phyloP scores from a whole-genome alignment of 2,888 invertebrate species.

The Scaeva pyrastri region DNA sequence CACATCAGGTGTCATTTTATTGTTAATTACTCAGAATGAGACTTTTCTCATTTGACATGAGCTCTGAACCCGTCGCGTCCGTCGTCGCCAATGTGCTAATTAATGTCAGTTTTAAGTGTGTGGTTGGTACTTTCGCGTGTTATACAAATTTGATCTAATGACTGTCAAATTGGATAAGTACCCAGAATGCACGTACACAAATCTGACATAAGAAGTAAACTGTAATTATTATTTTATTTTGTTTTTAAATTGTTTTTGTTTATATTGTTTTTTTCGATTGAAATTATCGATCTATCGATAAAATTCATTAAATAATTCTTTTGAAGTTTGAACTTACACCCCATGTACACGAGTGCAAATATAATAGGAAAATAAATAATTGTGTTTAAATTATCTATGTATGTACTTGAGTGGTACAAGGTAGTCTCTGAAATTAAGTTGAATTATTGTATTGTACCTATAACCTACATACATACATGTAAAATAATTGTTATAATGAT shows the following conservation, averaged over 20 bases:
- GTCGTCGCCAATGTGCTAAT: neutral
- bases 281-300: neutral
- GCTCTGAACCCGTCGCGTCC: slow-evolving; percentile 28
- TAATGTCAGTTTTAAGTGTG: neutral
- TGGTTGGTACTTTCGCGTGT: neutral
- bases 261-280: slow-evolving; percentile 8
- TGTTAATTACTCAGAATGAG: neutral
- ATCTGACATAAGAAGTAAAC: neutral
- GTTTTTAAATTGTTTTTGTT: neutral
- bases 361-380: neutral
- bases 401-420: slow-evolving; percentile 36
- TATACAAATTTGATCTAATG: neutral
- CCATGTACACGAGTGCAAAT: neutral
- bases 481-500: slow-evolving; percentile 6
- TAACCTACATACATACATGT: neutral
- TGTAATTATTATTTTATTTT: neutral
- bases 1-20: slow-evolving; percentile 14
- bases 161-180: neutral
- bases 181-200: neutral
- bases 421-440: neutral
- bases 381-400: slow-evolving; percentile 8
- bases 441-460: too few relatives aligned
- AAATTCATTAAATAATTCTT: neutral
- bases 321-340: neutral
- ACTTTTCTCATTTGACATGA: slow-evolving; percentile 38